Evolutionary conservation across 2,888 invertebrate species (phyloP).

Genomic region (Priapulus caudatus): DNA sequence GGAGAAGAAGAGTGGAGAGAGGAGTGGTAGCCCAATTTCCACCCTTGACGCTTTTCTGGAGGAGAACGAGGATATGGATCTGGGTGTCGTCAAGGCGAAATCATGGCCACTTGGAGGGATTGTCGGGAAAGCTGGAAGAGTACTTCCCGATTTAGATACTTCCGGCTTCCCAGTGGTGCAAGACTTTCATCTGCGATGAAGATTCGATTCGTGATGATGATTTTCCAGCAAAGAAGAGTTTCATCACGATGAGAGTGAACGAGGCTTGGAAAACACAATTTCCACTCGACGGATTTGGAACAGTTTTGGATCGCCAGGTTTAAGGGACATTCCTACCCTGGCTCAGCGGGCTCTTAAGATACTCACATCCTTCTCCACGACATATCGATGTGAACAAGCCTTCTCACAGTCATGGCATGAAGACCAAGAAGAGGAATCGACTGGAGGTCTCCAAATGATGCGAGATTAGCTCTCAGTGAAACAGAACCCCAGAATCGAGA

Average conservation of each 20-base stretch:
- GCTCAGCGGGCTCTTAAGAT: not conserved
- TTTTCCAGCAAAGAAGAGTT: not conserved
- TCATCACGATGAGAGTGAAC: not conserved
- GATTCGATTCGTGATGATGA: not conserved
- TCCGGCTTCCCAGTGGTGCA: not conserved
- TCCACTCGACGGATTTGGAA: not conserved
- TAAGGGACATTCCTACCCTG: not conserved
- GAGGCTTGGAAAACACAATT: not conserved
- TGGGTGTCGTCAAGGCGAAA: not conserved
- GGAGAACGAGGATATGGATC: not conserved
- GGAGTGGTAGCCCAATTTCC: not conserved
- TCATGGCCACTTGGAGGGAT: not conserved
- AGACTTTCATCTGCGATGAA: not conserved
- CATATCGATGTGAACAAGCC: not conserved
- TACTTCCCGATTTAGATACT: not conserved
- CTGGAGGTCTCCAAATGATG: not conserved
- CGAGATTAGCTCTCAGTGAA: not conserved
- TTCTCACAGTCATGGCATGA: not conserved
- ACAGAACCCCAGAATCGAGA: conserved; percentile 3
- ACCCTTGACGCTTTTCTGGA: not conserved
- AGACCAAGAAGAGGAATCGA: not conserved
- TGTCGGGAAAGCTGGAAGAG: not conserved
- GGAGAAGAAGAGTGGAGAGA: not conserved
- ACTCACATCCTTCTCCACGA: not conserved
- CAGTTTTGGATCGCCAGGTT: not conserved